These are phyloP conservation scores for Crocuta crocuta DNA, from an alignment of 2,113 vertebrate genomes.

Conservation along the genomic window DNA sequence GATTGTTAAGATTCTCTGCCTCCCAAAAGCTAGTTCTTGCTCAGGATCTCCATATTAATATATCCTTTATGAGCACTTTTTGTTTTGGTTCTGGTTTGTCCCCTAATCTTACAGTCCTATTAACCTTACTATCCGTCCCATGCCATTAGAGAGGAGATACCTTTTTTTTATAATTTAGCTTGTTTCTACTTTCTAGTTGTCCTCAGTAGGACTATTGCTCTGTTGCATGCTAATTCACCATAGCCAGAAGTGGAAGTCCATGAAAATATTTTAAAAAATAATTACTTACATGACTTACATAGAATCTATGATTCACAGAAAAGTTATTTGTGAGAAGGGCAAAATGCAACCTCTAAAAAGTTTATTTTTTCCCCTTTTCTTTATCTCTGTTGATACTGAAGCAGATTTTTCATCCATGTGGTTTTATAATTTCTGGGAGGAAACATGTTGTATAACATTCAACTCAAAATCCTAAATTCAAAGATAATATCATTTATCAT, in stretches of 20 bases:
- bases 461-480: background rate
- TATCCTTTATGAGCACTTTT: background rate
- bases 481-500: slow-evolving; percentile 56
- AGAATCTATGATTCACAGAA: background rate
- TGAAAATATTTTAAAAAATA: background rate
- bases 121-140: background rate
- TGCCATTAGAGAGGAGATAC: background rate
- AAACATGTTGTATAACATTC: background rate
- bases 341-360: background rate
- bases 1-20: background rate
- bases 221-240: background rate
- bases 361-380: background rate
- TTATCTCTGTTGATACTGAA: background rate
- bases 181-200: background rate
- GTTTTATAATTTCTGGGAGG: slow-evolving; percentile 28
- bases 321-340: background rate
- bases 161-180: background rate
- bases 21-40: background rate
- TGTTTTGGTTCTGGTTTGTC: background rate
- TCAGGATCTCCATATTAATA: background rate
- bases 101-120: background rate
- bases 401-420: background rate
- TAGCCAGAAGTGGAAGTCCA: background rate
- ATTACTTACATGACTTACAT: background rate
- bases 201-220: background rate